Evolutionary conservation across 1,140 invertebrate genomes (phyloP).

Genomic region (Streblospio benedicti): DNA sequence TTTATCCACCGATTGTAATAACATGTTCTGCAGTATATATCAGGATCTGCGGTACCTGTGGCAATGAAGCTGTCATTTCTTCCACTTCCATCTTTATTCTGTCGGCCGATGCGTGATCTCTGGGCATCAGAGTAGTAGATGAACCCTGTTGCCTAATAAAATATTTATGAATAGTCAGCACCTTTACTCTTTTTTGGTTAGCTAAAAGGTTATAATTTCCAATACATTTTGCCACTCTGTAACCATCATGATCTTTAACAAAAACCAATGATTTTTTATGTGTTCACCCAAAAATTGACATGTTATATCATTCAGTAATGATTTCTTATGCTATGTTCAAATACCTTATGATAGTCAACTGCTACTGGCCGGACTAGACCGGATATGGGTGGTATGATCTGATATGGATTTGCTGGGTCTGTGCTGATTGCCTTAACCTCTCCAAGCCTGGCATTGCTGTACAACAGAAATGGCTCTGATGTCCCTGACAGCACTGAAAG

Average conservation of each 20-base stretch:
- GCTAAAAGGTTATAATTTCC: too few relatives aligned
- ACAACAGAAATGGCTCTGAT: constrained; percentile 55
- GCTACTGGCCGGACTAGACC: constrained; percentile 56
- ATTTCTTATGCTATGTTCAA: too few relatives aligned
- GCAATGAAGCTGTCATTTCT: constrained; percentile 43
- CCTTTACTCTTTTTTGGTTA: too few relatives aligned
- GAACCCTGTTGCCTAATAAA: constrained; percentile 51
- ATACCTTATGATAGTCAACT: constrained; percentile 66
- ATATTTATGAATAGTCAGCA: too few relatives aligned
- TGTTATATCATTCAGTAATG: too few relatives aligned
- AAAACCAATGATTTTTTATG: too few relatives aligned
- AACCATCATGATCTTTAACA: too few relatives aligned
- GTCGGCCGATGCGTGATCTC: constrained; percentile 49
- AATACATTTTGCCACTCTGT: too few relatives aligned
- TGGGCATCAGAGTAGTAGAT: constrained; percentile 64
- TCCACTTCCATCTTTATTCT: constrained; percentile 42
- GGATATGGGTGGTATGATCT: constrained; percentile 60
- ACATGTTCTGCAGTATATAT: too few relatives aligned
- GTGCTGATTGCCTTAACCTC: constrained; percentile 54
- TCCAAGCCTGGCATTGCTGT: constrained; percentile 55
- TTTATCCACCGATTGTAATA: too few relatives aligned
- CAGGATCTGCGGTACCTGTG: too few relatives aligned
- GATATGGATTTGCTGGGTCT: constrained; percentile 30
- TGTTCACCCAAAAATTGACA: too few relatives aligned
- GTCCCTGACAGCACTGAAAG: constrained; percentile 40